Evolutionary conservation across 2,797 vertebrate species (phyloP).

Genomic region (Enteromius thamalakanensis): DNA sequence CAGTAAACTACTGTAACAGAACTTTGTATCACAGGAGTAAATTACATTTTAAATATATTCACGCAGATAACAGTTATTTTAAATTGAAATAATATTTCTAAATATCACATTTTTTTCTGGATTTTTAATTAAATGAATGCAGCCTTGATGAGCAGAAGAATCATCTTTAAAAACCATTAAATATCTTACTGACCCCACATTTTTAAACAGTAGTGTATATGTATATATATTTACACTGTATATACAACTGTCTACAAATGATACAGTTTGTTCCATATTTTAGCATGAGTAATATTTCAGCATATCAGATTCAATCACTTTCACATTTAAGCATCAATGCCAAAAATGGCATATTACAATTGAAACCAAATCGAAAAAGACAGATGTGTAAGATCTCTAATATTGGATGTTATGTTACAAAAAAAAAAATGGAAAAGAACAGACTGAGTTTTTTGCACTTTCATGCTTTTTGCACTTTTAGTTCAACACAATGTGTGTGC

Average conservation of each 20-base stretch:
- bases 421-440: neutral
- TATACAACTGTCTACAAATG: neutral
- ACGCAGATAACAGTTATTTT: no score
- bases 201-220: no score
- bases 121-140: no score
- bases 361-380: neutral
- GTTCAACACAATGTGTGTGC: neutral
- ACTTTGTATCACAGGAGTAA: no score
- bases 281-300: neutral
- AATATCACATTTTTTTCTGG: no score
- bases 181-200: no score
- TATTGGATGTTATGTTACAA: neutral
- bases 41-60: no score
- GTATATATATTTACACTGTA: neutral
- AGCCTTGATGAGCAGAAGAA: no score
- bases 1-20: no score
- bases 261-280: conserved; percentile 3
- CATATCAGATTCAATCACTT: neutral
- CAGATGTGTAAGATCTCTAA: neutral
- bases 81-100: no score
- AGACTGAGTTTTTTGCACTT: neutral
- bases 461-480: neutral
- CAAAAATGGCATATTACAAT: neutral
- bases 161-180: no score
- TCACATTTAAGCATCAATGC: neutral